Base-by-base conservation (phyloP, 2,113 vertebrate genomes). In the Riparia riparia region DNA sequence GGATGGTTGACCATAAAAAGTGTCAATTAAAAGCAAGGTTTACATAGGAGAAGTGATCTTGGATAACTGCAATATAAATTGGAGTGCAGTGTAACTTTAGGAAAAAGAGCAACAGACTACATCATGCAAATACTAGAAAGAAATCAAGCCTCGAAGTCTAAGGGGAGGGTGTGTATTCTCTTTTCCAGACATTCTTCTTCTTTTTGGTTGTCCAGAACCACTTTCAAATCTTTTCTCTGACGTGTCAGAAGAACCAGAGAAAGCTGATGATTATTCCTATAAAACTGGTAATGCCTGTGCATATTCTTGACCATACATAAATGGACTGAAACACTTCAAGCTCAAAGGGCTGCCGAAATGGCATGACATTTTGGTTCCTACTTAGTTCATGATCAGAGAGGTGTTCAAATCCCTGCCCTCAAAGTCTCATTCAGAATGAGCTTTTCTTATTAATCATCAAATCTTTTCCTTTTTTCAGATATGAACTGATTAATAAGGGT, bases 401-500 rank as follows among this genome's bases (percentile, higher is more conserved):
- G 11, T 49, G 45, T 57, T 94, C 58, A 74, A 76, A 71, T 66
- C 56, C n/a, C 64, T 94, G 21, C 50, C 54, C 72, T 63, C 39
- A 92, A 82, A 5, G 20, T 87, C 49, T 94, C 53, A 78, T 89
- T 95, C 53, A 95, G 78, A 86, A 89, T 73, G 49, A 94, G 51
- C 18, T 95, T 42, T 95, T 84, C 82, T 69, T 71, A 79, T 77
- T 86, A 57, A 78, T 74, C 64, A 90, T 92, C 60, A 94, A 88
- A 95, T 51, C 3, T 64, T 90, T 84, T 93, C 60, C 69, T 92
- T 93, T 94, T 92, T 96, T 89, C 91, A 84, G 54, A 82, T 69
- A 54, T 57, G 80, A 96, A 41, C 77, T 77, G 95, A 96, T 93
- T 92, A 78, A 97, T 88, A 50, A 89, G n/a, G 41, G 15, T 96